phyloP scores from a whole-genome alignment of 2,113 vertebrate genomes.

The Thinocorus orbignyianus region DNA sequence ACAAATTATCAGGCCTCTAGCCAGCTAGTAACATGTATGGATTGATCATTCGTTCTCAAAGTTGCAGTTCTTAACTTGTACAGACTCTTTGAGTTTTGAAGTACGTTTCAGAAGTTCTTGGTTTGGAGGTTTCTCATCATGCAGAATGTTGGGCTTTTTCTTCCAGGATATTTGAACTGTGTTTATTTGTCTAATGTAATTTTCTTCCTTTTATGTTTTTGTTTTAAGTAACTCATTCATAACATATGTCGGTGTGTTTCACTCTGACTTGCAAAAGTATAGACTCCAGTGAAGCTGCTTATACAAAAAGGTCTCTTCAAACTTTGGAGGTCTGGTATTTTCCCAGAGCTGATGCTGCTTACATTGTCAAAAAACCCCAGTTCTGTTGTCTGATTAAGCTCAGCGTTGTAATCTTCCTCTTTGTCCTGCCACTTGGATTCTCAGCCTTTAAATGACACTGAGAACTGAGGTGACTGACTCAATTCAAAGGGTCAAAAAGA shows the following conservation, averaged over 20 bases:
- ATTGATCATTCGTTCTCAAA: neutral
- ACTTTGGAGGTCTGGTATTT: slow-evolving; percentile 1
- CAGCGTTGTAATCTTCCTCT: slow-evolving; percentile 40
- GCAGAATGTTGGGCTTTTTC: rapidly evolving
- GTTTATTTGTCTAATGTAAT: neutral
- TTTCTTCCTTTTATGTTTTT: neutral
- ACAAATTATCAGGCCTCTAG: neutral
- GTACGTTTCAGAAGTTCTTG: neutral
- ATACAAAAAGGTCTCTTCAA: neutral
- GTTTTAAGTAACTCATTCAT: neutral
- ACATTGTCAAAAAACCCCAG: neutral
- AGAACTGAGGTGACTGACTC: neutral
- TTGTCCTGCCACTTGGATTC: slow-evolving; percentile 16
- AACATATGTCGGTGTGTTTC: neutral
- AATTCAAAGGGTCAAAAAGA: slow-evolving; percentile 22
- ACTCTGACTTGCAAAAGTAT: neutral
- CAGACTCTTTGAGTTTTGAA: neutral
- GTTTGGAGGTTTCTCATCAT: neutral
- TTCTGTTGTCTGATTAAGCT: slow-evolving; percentile 44
- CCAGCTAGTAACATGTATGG: rapidly evolving
- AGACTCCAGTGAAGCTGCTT: neutral
- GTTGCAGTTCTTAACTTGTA: neutral
- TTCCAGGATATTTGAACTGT: neutral
- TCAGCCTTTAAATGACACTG: slow-evolving; percentile 29
- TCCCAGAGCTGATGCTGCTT: neutral